Base-by-base conservation (phyloP, 2,888 invertebrate species). In the Drosophila setosimentum region DNA sequence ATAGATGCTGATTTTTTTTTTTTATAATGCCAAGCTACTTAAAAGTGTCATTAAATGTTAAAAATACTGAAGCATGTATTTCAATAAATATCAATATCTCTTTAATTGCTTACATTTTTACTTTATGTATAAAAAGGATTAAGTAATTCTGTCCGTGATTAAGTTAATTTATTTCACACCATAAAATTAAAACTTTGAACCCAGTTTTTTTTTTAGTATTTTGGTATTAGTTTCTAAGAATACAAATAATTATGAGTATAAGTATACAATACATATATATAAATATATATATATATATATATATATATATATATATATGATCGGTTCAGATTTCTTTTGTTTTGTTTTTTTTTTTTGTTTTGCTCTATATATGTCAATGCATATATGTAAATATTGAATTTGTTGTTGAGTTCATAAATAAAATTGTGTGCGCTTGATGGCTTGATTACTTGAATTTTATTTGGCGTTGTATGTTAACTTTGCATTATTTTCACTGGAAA, bases 401-500 rank as follows among this genome's bases (percentile, higher is more conserved):
- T 57, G 37, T 51, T 63, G 16, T 59, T 73, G 61, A 77, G 64
- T 68, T 81, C 64, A 89, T 89, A 83, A 79, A 87, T 78, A 81
- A 87, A 81, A 73, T 78, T 81, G 60, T 81, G 84, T 87, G 73
- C 77, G 82, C 76, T 74, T 66, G 59, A 83, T 78, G 69, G 83
- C 61, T 80, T 63, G 63, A 69, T 69, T 71, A 71, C 70, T 80
- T 78, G 69, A 80, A 72, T 77, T 82, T 73, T 76, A 90, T 91
- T 89, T 90, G 89, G 89, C 87, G 87, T 84, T 87, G 78, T 87
- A 91, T 89, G 89, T 83, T 85, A 89, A 85, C 83, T 90, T 90
- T 75, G 85, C 78, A 78, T 79, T 91, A 76, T 82, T 91, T 78
- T 91, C 89, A 91, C 89, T 90, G 87, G 89, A 90, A 79, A 90